These are phyloP conservation scores for Colletes latitarsis DNA, from an alignment of 1,140 invertebrate species.

Conservation along the genomic window DNA sequence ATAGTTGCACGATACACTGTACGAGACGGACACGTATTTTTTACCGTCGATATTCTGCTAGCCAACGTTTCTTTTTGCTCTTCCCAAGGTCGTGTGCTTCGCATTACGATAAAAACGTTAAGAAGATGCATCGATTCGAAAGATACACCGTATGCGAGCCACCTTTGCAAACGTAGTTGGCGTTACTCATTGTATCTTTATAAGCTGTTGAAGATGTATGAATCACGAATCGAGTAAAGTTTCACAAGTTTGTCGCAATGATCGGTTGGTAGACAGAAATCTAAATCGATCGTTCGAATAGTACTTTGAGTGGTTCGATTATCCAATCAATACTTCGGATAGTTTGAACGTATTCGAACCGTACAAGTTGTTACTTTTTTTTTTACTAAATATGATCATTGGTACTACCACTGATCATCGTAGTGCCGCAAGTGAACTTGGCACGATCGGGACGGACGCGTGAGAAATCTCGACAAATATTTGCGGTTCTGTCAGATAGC, in stretches of 20 bases:
- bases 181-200: not conserved
- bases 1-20: not conserved
- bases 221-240: not conserved
- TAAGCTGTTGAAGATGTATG: not conserved
- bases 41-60: not conserved
- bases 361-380: too few relatives aligned
- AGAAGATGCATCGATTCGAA: conserved; percentile 17
- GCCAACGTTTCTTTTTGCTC: conserved; percentile 2
- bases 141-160: not conserved
- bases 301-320: too few relatives aligned
- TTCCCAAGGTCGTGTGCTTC: conserved; percentile 15
- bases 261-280: not conserved
- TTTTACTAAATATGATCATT: too few relatives aligned
- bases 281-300: too few relatives aligned
- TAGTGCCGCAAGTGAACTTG: not conserved
- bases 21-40: not conserved
- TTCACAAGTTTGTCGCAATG: not conserved
- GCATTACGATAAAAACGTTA: conserved; percentile 22
- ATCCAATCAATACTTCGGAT: too few relatives aligned
- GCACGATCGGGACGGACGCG: not conserved
- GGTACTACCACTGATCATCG: not conserved
- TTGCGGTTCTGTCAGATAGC: not conserved
- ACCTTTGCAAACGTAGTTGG: not conserved
- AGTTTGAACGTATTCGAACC: too few relatives aligned
- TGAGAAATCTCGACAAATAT: conserved; percentile 9